Percentiles rank a stretch among this genome's conserved stretches.
Conservation (phyloP, 2,797 vertebrate species). For the Sciurus carolinensis region DNA sequence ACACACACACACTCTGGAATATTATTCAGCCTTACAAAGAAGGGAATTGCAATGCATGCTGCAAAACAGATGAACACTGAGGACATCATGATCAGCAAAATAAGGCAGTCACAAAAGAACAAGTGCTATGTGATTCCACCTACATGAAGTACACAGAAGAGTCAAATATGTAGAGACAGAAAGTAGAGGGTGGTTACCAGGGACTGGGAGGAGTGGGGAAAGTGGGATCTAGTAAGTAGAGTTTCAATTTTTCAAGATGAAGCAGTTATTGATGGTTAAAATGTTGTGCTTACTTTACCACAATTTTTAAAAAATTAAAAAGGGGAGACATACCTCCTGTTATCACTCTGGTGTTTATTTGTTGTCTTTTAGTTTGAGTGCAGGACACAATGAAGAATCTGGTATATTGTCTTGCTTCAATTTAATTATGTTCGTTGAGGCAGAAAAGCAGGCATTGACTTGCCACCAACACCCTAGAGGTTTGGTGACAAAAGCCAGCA, state of each 20-base stretch:
- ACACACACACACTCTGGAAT: background rate
- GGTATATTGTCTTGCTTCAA: background rate
- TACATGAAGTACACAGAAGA: background rate
- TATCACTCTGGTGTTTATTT: background rate
- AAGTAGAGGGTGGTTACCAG: background rate
- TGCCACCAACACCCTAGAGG: background rate
- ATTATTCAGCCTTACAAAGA: constrained; percentile 33
- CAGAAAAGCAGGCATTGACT: background rate
- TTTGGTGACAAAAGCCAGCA: background rate
- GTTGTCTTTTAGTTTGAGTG: background rate
- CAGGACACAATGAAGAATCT: background rate
- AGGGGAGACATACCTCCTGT: background rate
- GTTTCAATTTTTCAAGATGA: background rate
- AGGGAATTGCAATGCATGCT: background rate
- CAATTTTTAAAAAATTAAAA: background rate
- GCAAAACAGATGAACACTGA: background rate
- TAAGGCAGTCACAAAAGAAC: background rate
- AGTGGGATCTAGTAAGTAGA: background rate
- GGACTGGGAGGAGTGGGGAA: background rate
- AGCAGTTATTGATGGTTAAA: background rate
- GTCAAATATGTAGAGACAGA: background rate
- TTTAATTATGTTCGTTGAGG: background rate
- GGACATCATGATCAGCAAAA: background rate
- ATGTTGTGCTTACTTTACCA: background rate
- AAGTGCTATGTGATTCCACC: background rate